Evolutionary conservation across 2,888 invertebrate genomes (phyloP).

Genomic region (Rotaria socialis): DNA sequence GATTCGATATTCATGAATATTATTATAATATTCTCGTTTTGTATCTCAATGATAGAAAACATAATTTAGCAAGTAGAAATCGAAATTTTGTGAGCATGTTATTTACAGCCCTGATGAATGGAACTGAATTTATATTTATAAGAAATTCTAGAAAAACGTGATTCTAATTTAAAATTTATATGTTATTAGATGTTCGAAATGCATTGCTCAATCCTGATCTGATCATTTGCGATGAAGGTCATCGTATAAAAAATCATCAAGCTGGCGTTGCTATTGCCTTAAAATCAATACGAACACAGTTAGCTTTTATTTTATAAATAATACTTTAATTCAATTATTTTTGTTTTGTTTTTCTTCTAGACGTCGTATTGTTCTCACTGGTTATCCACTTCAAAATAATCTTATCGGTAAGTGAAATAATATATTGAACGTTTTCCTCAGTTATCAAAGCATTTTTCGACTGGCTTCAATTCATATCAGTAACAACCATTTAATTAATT

Average conservation of each 20-base stretch:
- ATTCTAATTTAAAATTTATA: no score
- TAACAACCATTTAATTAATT: no score
- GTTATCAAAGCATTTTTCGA: no score
- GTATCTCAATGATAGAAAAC: no score
- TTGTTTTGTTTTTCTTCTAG: slow-evolving; percentile 57
- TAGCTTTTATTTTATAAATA: slow-evolving; percentile 16
- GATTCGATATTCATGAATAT: no score
- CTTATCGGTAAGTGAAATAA: slow-evolving; percentile 59
- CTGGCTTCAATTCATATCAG: no score
- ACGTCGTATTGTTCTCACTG: slow-evolving; percentile 63
- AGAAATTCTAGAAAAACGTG: no score
- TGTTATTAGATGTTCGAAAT: slow-evolving; percentile 61
- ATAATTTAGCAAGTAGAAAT: no score
- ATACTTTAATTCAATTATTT: neutral
- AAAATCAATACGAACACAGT: slow-evolving; percentile 82
- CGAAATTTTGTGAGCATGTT: no score
- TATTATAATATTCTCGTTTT: no score
- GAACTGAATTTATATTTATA: no score
- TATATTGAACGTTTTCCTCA: slow-evolving; percentile 78
- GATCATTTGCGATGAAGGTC: slow-evolving; percentile 65
- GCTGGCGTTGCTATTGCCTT: slow-evolving; percentile 90
- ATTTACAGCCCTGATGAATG: no score
- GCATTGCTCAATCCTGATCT: slow-evolving; percentile 31
- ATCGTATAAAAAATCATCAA: slow-evolving; percentile 93
- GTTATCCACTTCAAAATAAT: slow-evolving; percentile 96